Evolutionary conservation across 2,113 vertebrate genomes (phyloP), one percentile per base, ranked within the genome.

Genomic region (Thymallus thymallus): DNA sequence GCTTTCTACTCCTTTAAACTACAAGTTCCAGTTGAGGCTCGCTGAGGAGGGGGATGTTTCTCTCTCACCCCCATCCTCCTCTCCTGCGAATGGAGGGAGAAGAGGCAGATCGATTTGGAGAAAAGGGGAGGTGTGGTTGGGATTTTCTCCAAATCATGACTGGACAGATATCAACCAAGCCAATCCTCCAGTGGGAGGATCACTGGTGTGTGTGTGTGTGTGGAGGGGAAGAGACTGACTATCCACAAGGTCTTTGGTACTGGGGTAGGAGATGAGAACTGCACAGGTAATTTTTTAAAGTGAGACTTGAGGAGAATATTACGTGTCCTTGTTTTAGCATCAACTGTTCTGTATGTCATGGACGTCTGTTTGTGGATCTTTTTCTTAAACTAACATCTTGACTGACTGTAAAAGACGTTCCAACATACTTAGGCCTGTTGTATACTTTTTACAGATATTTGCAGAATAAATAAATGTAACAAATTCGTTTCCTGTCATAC

Each of bases 401-500:
- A 45, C 16, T 84, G 78, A 81, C 84, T 89, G 88, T 89, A 88
- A 85, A 90, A 88, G 62, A 88, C 87, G 80, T 90, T 90, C 46
- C 84, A 70, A 77, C 85, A 86, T 85, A 86, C 71, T 82, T 87
- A 88, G 85, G 87, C 80, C 85, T 88, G 84, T 88, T 91, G 91
- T 92, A 88, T 87, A 79, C 89, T 92, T 92, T 93, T 92, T 93
- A 93, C 89, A 88, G 80, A 89, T 89, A 88, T 92, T 93, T 93
- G 88, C 89, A 91, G 82, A 93, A 93, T 93, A 93, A 93, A 93
- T 74, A 86, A 86, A 88, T 86, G 85, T 88, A 87, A 87, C 74
- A 81, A 75, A 84, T 12, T 12, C 26, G 29, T 29, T 72, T 46
- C 24, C 26, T 23, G 22, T 62, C 60, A 6, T 58, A 14, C 4